Conservation (phyloP, 2,797 vertebrate genomes). For the Sebastes paucispinis region DNA sequence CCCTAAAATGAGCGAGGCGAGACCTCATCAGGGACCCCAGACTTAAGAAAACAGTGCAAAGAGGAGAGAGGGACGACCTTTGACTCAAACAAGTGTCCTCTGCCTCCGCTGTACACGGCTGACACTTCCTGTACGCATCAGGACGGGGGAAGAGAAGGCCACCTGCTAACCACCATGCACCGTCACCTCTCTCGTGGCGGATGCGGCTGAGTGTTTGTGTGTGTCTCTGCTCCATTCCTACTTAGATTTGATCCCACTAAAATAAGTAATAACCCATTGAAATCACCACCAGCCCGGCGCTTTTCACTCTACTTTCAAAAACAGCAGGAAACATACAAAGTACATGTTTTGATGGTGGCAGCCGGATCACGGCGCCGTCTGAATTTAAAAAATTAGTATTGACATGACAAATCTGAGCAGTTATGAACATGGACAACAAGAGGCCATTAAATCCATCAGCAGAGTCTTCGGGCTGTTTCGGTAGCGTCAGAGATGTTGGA, state of each 20-base stretch:
- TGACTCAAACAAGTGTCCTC: constrained; percentile 62
- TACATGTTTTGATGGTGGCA: constrained; percentile 61
- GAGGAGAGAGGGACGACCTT: constrained; percentile 53
- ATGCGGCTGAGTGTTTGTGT: constrained; percentile 11
- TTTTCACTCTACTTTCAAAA: constrained; percentile 47
- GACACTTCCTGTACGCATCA: constrained; percentile 74
- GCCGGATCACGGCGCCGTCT: constrained; percentile 38
- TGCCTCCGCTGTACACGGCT: constrained; percentile 53
- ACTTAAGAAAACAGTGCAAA: constrained; percentile 72
- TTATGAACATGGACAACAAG: constrained; percentile 72
- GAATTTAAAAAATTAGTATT: constrained; percentile 71
- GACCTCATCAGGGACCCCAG: constrained; percentile 53
- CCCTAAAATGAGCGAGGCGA: constrained; percentile 32
- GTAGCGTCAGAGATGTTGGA: constrained; percentile 74
- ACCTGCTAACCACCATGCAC: constrained; percentile 56
- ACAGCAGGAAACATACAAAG: constrained; percentile 51
- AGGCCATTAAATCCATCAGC: constrained; percentile 81
- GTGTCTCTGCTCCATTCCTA: constrained; percentile 18
- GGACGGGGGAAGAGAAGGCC: constrained; percentile 56
- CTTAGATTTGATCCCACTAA: constrained; percentile 53
- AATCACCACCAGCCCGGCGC: constrained; percentile 26
- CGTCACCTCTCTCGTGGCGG: constrained; percentile 32
- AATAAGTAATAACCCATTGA: constrained; percentile 55
- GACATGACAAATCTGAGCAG: constrained; percentile 70
- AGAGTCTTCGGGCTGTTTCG: constrained; percentile 80